Base-by-base conservation (phyloP, 2,113 vertebrate genomes). In the Ctenodactylus gundi region DNA sequence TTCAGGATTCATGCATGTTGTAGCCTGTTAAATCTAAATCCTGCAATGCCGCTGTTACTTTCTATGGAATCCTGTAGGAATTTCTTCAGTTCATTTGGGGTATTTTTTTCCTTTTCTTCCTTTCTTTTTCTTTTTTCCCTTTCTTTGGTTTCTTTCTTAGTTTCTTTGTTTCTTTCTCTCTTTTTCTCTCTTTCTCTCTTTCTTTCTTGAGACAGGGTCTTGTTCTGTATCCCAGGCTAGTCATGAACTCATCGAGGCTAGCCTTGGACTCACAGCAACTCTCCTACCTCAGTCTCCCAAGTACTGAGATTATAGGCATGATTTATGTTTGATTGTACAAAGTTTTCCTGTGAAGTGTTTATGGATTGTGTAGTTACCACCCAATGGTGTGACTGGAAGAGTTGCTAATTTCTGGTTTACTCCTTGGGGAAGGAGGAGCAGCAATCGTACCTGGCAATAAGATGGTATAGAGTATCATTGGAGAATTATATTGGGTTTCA, bases 401-500 rank as follows among this genome's bases (percentile, higher is more conserved):
- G 44, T 82, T 85, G 21, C 67, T 88, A 88, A 64, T 84, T 88
- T 36, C 29, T 94, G 51, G 78, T 41, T 77, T 88, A 55, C 21
- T 13, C 31, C 91, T 75, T 76, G 36, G n/a, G 18, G 39, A 9
- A 76, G 29, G 25, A 88, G 51, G 65, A 67, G 4, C 4, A 68
- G 20, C 55, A 67, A 39, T 64, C 21, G 7, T 53, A 18, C 4
- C n/a, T 64, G 72, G 67, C 53, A 65, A 20, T 85, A 51, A 68
- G 17, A 39, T 2, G 55, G 27, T 41, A 1, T 62, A 76, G 68
- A 49, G 86, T 60, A 77, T 60, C 21, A 31, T 77, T 75, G 36
- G 21, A 91, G 39, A 91, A 81, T 88, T 72, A 46, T 41, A 62
- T 81, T 75, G 64, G 34, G 20, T 76, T 94, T 97, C 31, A 67